phyloP scores from a whole-genome alignment of 2,113 vertebrate genomes.

The Etheostoma spectabile region DNA sequence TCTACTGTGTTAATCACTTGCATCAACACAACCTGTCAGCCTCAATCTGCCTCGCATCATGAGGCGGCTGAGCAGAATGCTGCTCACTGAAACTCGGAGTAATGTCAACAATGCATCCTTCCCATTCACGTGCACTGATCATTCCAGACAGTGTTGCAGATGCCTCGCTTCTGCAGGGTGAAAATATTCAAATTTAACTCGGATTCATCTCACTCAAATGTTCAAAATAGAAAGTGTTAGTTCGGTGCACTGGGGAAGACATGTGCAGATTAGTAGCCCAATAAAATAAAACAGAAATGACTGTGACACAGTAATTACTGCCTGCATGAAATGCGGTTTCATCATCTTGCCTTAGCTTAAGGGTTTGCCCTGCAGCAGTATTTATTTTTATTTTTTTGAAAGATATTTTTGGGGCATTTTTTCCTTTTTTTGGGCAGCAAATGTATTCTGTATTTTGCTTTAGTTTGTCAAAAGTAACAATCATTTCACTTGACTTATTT shows the following conservation, averaged over 20 bases:
- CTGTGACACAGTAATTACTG: constrained; percentile 3
- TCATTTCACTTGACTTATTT: too few relatives aligned
- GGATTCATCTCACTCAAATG: not conserved
- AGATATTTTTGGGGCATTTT: too few relatives aligned
- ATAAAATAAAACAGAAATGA: constrained; percentile 14
- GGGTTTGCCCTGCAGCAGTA: not conserved
- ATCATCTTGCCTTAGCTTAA: constrained; percentile 16
- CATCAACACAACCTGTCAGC: constrained; percentile 78
- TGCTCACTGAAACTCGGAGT: constrained; percentile 29
- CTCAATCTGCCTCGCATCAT: constrained; percentile 62
- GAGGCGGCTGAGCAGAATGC: constrained; percentile 49
- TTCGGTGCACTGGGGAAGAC: not conserved
- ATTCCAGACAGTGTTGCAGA: constrained; percentile 16
- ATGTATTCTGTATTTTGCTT: not conserved
- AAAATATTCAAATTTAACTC: constrained; percentile 18
- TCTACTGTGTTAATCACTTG: constrained; percentile 78
- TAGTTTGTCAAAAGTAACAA: not conserved
- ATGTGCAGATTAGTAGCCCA: not conserved
- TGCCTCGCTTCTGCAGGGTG: not conserved
- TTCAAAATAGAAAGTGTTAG: constrained; percentile 13
- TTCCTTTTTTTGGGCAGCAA: constrained; percentile 1
- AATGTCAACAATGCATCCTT: constrained; percentile 42
- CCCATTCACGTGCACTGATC: constrained; percentile 26
- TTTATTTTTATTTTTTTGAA: too few relatives aligned
- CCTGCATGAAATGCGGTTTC: constrained; percentile 26